A percentile compares a stretch with the other conserved stretches of the same genome.
Conservation (phyloP, 37 sponge, comb jelly and placozoan genomes). For the Axinella damicornis region DNA sequence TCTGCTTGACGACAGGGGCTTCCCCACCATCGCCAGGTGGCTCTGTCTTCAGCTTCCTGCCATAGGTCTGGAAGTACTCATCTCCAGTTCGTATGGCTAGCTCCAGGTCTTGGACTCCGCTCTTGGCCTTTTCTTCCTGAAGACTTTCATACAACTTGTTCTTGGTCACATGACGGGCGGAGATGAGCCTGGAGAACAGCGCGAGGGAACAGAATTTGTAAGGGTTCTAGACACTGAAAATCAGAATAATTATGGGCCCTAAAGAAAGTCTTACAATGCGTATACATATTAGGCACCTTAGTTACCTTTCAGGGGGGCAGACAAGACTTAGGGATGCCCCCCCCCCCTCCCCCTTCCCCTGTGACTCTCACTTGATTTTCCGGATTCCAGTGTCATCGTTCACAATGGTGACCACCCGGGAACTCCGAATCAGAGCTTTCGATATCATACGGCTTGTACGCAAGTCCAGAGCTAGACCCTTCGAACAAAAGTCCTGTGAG, state of each 20-base stretch:
- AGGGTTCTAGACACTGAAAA: no score
- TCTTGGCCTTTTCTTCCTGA: constrained; percentile 13
- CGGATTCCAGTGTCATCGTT: constrained; percentile 13
- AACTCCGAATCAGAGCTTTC: constrained; percentile 12
- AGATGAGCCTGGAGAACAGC: not conserved
- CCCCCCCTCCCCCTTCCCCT: no score
- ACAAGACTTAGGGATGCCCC: no score
- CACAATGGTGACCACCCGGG: constrained; percentile 9
- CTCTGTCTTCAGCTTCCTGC: not conserved
- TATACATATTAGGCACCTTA: no score
- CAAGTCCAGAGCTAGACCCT: constrained; percentile 26
- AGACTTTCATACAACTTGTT: constrained; percentile 7
- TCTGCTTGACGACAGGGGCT: no score
- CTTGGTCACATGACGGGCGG: not conserved
- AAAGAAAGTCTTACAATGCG: no score
- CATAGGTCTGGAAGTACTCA: not conserved
- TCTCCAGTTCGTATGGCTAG: not conserved
- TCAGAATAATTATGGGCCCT: no score
- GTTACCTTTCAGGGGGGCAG: no score
- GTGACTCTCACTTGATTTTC: constrained; percentile 26
- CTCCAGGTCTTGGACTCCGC: not conserved
- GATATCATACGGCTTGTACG: not conserved
- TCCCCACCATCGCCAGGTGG: no score
- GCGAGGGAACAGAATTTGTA: no score
- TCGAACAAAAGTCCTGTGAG: constrained; percentile 16